Percentiles rank a stretch among this genome's conserved stretches.
Conservation (phyloP, 1,140 invertebrate genomes). For the Aphelinus atriplicis region DNA sequence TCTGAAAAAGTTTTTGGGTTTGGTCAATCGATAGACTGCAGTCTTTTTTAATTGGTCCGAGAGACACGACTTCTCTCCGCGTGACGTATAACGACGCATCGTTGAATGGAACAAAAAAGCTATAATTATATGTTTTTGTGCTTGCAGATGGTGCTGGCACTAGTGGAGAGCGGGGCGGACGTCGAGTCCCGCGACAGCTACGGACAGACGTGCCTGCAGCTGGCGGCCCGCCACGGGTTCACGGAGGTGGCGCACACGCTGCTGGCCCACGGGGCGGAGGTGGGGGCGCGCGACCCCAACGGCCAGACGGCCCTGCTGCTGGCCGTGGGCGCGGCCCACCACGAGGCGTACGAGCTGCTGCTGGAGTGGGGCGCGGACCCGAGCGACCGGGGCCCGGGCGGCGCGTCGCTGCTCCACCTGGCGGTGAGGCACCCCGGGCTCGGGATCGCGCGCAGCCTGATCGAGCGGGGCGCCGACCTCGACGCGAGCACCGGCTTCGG, state of each 20-base stretch:
- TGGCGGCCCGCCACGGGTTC: neutral
- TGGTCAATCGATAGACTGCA: too few species aligned
- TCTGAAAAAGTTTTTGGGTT: too few species aligned
- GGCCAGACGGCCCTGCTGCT: conserved; percentile 11
- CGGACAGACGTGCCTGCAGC: conserved; percentile 14
- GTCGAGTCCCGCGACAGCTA: conserved; percentile 22
- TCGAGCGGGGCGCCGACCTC: neutral
- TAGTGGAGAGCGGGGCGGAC: neutral
- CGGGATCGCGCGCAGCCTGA: neutral
- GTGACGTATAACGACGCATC: too few species aligned
- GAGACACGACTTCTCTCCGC: too few species aligned
- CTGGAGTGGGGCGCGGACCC: conserved; percentile 4
- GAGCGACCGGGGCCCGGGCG: neutral
- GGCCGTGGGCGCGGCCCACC: neutral
- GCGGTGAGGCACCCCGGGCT: neutral
- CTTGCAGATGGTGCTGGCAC: conserved; percentile 14
- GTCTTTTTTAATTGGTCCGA: too few species aligned
- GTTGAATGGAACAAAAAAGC: too few species aligned
- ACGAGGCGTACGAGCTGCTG: neutral
- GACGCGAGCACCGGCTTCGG: neutral
- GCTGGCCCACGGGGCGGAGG: neutral
- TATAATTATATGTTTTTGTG: neutral
- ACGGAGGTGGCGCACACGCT: conserved; percentile 2
- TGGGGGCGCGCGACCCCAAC: conserved; percentile 11
- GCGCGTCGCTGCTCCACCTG: conserved; percentile 13